Evolutionary conservation across 2,797 vertebrate species (phyloP), one percentile per base, ranked within the genome.

Genomic region (Crenuchus spilurus): DNA sequence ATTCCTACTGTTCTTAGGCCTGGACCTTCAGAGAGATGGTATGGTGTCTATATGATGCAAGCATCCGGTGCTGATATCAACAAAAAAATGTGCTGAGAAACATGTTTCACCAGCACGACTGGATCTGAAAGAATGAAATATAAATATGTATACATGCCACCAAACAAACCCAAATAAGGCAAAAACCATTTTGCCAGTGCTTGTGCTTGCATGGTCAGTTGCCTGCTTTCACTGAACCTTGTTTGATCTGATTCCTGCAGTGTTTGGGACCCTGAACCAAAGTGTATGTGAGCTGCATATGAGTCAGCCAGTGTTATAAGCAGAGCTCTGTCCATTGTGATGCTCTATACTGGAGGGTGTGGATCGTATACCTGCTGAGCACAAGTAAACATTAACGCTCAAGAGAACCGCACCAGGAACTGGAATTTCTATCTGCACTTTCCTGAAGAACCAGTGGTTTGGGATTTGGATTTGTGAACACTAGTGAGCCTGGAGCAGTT

Each of bases 201-300:
- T 39, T 41, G 60, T 44, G 24, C 4, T 20, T n/a, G 39, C 60
- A 62, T 26, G 13, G 39, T n/a, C 37, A 42, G 18, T 22, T 2
- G 18, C 33, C 10, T 39, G 20, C 58, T 24, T 37, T 4, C 1
- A 7, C 14, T 18, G 8, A 42, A 62, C 26, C 60, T 14, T 42
- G 39, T 62, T 62, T 62, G 20, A 62, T 62, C 60, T 62, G 37
- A 62, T 42, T 44, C 14, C 39, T 26, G 13, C 13, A 62, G 22
- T 6, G 14, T 44, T 28, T 61, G 37, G 60, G 60, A 28, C 41
- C 60, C 22, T 42, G 39, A 42, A 62, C 11, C 26, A 4, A 62
- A 42, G 60, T 2, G 14, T 28, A 1, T 42, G 37, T 28, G 37
- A 62, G 60, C 6, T 7, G 22, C 13, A 62, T 62, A n/a, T 8